These are phyloP conservation scores for Tholera decimalis DNA, from an alignment of 2,888 invertebrate genomes.

Conservation along the genomic window DNA sequence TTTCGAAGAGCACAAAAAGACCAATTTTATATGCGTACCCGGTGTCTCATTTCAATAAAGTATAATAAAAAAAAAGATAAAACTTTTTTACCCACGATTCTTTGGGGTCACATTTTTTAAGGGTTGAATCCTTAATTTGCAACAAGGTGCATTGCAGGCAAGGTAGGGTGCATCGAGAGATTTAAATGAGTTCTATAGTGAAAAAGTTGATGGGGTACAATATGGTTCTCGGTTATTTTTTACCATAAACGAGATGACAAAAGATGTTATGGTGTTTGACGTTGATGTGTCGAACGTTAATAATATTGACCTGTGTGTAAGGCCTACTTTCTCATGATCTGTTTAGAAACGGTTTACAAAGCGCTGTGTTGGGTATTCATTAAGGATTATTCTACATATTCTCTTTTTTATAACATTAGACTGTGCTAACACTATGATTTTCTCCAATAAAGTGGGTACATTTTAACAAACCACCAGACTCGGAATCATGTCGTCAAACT, in stretches of 20 bases:
- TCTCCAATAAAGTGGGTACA: too few species aligned
- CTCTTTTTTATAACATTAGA: background rate
- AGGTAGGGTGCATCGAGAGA: conserved; percentile 83
- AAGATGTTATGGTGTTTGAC: conserved; percentile 84
- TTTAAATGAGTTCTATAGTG: conserved; percentile 88
- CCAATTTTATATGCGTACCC: conserved; percentile 89
- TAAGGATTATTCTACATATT: background rate
- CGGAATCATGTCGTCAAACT: too few species aligned
- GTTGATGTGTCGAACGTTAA: conserved; percentile 81
- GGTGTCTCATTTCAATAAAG: conserved; percentile 91
- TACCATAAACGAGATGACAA: conserved; percentile 81
- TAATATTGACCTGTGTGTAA: conserved; percentile 71
- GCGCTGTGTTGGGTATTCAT: conserved; percentile 1
- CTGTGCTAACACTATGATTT: too few species aligned
- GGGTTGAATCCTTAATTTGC: conserved; percentile 90
- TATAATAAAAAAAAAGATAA: conserved; percentile 87
- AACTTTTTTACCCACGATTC: conserved; percentile 89
- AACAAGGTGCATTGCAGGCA: conserved; percentile 90
- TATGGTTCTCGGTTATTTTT: conserved; percentile 76
- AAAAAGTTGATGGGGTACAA: conserved; percentile 82
- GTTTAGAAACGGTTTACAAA: conserved; percentile 46
- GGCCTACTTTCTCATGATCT: conserved; percentile 68
- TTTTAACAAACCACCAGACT: background rate
- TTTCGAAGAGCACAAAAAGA: conserved; percentile 85
- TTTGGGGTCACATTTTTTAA: conserved; percentile 89